phyloP scores from a whole-genome alignment of 2,888 invertebrate species.

The Dinocampus coccinellae region DNA sequence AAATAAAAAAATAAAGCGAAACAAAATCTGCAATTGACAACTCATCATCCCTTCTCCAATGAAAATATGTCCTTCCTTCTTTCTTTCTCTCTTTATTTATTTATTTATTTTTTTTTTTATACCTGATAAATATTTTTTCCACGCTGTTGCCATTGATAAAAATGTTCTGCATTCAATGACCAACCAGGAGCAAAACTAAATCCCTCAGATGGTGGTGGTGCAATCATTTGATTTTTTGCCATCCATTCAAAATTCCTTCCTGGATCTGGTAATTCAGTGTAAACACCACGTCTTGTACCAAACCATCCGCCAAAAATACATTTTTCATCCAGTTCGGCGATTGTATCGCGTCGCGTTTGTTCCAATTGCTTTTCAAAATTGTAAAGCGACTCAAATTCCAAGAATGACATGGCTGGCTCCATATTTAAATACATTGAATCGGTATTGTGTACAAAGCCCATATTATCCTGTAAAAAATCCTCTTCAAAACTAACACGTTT shows the following conservation, averaged over 20 bases:
- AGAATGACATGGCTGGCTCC: constrained; percentile 55
- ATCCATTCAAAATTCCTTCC: constrained; percentile 46
- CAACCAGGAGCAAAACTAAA: constrained; percentile 76
- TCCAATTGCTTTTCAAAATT: constrained; percentile 59
- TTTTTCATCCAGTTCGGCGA: constrained; percentile 55
- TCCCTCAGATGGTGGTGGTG: constrained; percentile 66
- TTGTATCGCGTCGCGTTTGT: constrained; percentile 52
- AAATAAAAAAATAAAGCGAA: constrained; percentile 22
- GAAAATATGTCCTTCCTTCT: background rate
- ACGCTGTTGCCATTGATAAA: constrained; percentile 75
- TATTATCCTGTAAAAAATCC: constrained; percentile 48
- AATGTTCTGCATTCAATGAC: constrained; percentile 75
- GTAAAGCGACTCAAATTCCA: constrained; percentile 61
- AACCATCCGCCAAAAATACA: constrained; percentile 54
- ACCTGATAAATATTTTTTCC: constrained; percentile 76
- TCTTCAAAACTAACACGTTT: constrained; percentile 45
- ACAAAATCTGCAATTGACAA: constrained; percentile 39
- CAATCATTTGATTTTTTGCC: constrained; percentile 18
- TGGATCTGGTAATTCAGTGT: constrained; percentile 60
- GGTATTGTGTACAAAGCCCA: constrained; percentile 52
- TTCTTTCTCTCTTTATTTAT: background rate
- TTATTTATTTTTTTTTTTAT: constrained; percentile 16
- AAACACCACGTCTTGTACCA: constrained; percentile 54
- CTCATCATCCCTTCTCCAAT: constrained; percentile 27
- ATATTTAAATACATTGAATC: constrained; percentile 39